phyloP scores from a whole-genome alignment of 2,888 invertebrate species.

The Tetranychus piercei region DNA sequence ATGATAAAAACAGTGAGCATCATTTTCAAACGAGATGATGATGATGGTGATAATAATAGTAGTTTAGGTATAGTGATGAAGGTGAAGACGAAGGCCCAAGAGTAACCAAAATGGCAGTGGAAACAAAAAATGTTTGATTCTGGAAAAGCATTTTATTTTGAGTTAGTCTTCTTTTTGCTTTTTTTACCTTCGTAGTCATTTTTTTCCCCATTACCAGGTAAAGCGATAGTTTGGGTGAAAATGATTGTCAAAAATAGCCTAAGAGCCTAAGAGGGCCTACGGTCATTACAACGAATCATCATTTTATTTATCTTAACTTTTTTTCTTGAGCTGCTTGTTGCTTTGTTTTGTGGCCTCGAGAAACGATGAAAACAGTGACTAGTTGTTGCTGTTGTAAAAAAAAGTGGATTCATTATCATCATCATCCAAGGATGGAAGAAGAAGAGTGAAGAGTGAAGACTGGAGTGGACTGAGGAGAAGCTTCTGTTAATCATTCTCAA shows the following conservation, averaged over 20 bases:
- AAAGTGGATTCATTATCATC: background rate
- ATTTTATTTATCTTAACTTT: background rate
- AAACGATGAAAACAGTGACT: background rate
- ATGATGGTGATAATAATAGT: background rate
- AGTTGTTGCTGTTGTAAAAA: background rate
- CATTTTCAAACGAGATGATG: background rate
- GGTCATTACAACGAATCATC: background rate
- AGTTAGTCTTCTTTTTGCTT: background rate
- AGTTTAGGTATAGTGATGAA: background rate
- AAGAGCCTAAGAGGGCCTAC: background rate
- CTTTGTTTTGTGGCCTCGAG: background rate
- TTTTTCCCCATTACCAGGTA: background rate
- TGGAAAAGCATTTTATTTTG: background rate
- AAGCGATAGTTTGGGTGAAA: background rate
- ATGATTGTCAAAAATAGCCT: background rate
- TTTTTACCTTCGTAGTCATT: no score
- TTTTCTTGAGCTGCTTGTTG: background rate
- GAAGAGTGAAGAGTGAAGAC: background rate
- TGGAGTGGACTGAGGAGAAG: background rate
- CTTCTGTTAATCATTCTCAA: background rate
- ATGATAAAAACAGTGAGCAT: background rate
- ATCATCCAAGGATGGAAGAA: background rate
- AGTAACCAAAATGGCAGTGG: no score
- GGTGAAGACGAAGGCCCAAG: background rate
- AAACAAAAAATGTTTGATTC: background rate